Conservation (phyloP, 2,113 vertebrate genomes). For the Gulo gulo region DNA sequence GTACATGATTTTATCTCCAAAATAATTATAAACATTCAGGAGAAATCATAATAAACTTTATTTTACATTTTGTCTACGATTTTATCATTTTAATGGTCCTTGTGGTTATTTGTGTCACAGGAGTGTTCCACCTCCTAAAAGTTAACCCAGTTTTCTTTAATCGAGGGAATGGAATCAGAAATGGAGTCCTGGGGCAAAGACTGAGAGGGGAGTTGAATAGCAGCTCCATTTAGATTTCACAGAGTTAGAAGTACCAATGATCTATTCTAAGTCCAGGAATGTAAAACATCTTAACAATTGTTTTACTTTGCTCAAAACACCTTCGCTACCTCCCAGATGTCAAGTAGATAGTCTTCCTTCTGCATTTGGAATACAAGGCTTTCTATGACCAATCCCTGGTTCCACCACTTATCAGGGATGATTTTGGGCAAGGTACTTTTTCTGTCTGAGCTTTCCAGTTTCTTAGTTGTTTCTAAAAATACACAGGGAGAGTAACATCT, state of each 20-base stretch:
- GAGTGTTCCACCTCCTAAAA: neutral
- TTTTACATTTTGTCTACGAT: slow-evolving; percentile 36
- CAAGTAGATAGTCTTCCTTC: neutral
- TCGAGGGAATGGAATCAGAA: neutral
- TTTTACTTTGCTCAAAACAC: slow-evolving; percentile 14
- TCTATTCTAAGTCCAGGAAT: neutral
- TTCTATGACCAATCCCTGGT: neutral
- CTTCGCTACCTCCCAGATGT: neutral
- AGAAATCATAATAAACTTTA: slow-evolving; percentile 53
- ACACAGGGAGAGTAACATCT: neutral
- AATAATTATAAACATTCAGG: slow-evolving; percentile 39
- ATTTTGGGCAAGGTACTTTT: neutral
- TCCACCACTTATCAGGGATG: neutral
- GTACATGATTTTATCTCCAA: slow-evolving; percentile 14
- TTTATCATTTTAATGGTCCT: slow-evolving; percentile 48
- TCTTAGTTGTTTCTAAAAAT: neutral
- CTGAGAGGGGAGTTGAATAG: neutral
- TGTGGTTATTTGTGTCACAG: slow-evolving; percentile 9
- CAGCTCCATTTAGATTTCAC: neutral
- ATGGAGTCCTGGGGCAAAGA: neutral
- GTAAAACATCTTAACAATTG: slow-evolving; percentile 25
- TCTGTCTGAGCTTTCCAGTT: neutral
- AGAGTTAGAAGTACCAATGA: neutral
- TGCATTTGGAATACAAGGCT: neutral
- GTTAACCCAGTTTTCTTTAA: neutral